Evolutionary conservation across 35 echinoderm and acorn worm species (phyloP), one percentile per base, ranked within the genome.

Genomic region (Ptychodera flava): DNA sequence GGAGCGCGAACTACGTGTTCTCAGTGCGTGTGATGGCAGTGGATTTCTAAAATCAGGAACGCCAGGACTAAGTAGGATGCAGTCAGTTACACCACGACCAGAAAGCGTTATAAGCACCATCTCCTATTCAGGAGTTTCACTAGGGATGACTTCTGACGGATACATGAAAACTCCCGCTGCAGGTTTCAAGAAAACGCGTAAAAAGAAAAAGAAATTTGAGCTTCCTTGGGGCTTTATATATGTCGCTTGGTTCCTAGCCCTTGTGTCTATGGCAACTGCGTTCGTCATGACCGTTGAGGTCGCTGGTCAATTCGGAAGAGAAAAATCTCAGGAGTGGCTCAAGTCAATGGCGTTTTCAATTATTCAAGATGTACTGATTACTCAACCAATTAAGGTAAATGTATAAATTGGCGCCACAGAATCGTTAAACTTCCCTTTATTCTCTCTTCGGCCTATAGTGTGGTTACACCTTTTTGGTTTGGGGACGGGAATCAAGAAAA

Each of bases 331-430:
- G 0, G 96, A 99, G 80, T 99, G 96, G 96, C 87, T 99, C 0
- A 87, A 87, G 31, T 99, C 96, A 0, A 99, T 99, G 77, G 88
- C 87, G 16, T 88, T 99, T 27, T 94, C 96, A 31, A 83, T 94
- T 28, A 79, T 85, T n/a, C 96, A 99, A 35, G 96, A 99, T 81
- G 88, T 99, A 15, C 88, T 99, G 78, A 77, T 99, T 33, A 86
- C 90, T 10, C 96, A 99, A 76, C 96, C 96, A 16, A 79, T 99
- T n/a, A 99, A 99, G 90, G 96, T 94, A 88, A 53, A 82, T 83
- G 16, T n/a, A n/a, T n/a, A n/a, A n/a, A n/a, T n/a, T n/a, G n/a
- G n/a, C n/a, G n/a, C n/a, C n/a, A n/a, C n/a, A n/a, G n/a, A n/a
- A n/a, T n/a, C n/a, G n/a, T n/a, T n/a, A n/a, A n/a, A n/a, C n/a